Percentiles rank a stretch among this genome's conserved stretches.
phyloP scores from a whole-genome alignment of 2,113 vertebrate species.

The Vombatus ursinus region DNA sequence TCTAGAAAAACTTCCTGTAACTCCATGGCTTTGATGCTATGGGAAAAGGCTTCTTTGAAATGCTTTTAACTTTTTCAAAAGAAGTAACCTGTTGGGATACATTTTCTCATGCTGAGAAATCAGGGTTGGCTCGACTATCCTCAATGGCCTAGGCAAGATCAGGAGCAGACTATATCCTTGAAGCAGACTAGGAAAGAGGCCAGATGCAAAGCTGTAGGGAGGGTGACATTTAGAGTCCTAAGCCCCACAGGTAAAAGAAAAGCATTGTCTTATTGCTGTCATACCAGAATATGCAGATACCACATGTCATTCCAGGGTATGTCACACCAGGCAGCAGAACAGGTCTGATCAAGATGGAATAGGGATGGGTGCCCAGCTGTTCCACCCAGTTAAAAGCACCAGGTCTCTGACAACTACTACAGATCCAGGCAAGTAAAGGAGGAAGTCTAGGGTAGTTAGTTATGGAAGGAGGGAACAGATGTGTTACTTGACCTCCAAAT shows the following conservation, averaged over 20 bases:
- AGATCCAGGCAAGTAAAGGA: neutral
- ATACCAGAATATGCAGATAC: neutral
- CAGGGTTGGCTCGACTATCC: neutral
- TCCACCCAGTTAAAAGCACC: neutral
- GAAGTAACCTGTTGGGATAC: conserved; percentile 68
- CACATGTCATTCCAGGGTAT: neutral
- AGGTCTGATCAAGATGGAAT: neutral
- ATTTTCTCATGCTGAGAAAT: conserved; percentile 60
- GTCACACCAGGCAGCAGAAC: neutral
- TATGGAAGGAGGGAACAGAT: neutral
- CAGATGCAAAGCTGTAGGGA: conserved; percentile 14
- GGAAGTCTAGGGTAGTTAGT: neutral
- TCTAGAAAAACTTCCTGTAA: conserved; percentile 57
- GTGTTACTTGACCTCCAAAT: neutral
- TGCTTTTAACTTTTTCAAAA: conserved; percentile 69
- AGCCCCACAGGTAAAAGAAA: neutral
- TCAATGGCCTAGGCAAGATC: neutral
- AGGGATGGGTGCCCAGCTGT: neutral
- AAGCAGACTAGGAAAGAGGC: conserved; percentile 47
- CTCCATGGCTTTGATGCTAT: conserved; percentile 62
- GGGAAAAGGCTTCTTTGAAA: conserved; percentile 65
- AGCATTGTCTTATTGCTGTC: neutral
- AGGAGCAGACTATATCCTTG: conserved; percentile 1
- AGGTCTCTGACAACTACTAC: neutral
- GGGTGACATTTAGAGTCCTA: neutral